phyloP scores from a whole-genome alignment of 2,888 invertebrate genomes.

The Lepidonotus clava region DNA sequence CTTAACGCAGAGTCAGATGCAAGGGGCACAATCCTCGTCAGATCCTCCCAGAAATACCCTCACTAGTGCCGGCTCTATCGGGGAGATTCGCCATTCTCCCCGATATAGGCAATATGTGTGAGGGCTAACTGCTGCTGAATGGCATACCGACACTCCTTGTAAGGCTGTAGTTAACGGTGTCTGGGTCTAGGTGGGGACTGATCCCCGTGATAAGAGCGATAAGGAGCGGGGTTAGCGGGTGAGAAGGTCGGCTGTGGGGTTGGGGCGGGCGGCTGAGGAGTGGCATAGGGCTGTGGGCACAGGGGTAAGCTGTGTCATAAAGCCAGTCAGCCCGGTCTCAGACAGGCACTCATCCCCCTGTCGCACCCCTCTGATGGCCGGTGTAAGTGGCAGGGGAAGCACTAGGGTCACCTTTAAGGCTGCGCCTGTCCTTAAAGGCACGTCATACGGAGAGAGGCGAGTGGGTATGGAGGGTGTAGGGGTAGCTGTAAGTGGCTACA shows the following conservation, averaged over 20 bases:
- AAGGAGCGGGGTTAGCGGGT: neutral
- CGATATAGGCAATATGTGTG: too few species aligned
- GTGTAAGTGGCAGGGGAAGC: neutral
- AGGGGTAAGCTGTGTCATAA: neutral
- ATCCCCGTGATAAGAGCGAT: neutral
- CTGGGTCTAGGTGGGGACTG: neutral
- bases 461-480: neutral
- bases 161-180: too few species aligned
- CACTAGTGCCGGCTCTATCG: too few species aligned
- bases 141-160: too few species aligned
- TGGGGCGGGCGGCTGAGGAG: neutral
- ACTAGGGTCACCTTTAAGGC: neutral
- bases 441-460: too few species aligned
- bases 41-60: too few species aligned
- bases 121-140: too few species aligned
- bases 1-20: neutral
- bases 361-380: neutral
- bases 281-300: neutral
- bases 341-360: neutral
- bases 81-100: too few species aligned
- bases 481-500: neutral
- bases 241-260: too few species aligned
- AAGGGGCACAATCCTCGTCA: too few species aligned
- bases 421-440: conserved; percentile 13
- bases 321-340: neutral